Percentiles rank a stretch among this genome's conserved stretches.
Conservation (phyloP, 2,113 vertebrate genomes). For the Syngnathus typhle region DNA sequence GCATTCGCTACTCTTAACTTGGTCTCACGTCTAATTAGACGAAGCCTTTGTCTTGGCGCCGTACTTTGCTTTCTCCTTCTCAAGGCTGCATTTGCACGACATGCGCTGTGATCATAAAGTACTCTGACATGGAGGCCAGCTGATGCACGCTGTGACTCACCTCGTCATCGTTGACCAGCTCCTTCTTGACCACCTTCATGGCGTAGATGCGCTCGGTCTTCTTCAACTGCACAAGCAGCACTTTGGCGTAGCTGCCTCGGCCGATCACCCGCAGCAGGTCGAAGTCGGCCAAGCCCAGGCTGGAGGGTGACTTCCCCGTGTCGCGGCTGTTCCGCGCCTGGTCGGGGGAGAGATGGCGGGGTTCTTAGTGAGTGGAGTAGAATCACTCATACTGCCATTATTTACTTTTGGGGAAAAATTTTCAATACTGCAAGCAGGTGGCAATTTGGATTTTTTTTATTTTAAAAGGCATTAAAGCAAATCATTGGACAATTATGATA, state of each 20-base stretch:
- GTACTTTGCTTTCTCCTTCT: neutral
- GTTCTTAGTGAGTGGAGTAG: neutral
- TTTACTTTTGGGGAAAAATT: neutral
- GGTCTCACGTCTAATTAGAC: slow-evolving; percentile 13
- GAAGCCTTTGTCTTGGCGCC: neutral
- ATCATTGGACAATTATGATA: neutral
- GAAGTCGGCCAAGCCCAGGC: slow-evolving; percentile 91
- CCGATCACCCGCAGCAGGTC: slow-evolving; percentile 95
- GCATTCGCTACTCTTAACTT: slow-evolving; percentile 42
- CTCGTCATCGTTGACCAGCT: slow-evolving; percentile 98
- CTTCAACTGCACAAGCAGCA: slow-evolving; percentile 90
- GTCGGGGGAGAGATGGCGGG: neutral
- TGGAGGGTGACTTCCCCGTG: slow-evolving; percentile 87
- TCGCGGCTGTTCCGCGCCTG: slow-evolving; percentile 89
- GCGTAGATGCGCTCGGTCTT: slow-evolving; percentile 97
- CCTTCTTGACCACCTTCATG: slow-evolving; percentile 99
- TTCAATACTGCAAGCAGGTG: neutral
- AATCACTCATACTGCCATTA: too few species aligned
- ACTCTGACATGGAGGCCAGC: too few species aligned
- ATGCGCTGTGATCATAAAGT: too few species aligned
- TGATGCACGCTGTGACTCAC: slow-evolving; percentile 48
- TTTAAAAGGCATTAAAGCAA: neutral
- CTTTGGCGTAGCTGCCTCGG: slow-evolving; percentile 96
- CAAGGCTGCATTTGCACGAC: neutral
- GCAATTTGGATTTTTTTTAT: neutral